Evolutionary conservation across 2,113 vertebrate genomes (phyloP).

Genomic region (Rhizomys pruinosus): DNA sequence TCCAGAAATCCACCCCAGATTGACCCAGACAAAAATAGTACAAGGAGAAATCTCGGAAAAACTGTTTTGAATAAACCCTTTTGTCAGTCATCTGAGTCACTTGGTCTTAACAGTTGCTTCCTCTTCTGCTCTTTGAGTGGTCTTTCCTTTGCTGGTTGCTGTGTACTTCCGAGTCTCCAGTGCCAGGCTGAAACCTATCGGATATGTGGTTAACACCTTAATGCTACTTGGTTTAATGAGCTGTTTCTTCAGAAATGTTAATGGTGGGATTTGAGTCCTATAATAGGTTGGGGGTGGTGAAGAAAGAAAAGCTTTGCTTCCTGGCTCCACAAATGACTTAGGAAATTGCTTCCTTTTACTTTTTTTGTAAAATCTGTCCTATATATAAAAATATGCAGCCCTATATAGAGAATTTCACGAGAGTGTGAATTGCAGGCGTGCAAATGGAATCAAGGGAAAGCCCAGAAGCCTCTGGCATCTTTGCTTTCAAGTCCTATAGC

Average conservation of each 20-base stretch:
- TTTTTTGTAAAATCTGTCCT: slow-evolving; percentile 26
- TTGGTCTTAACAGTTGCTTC: no score
- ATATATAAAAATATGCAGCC: background rate
- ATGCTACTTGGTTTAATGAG: slow-evolving; percentile 55
- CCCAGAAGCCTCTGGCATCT: background rate
- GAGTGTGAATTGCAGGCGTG: background rate
- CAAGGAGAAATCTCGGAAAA: background rate
- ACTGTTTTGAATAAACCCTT: background rate
- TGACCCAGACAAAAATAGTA: background rate
- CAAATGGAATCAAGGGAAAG: slow-evolving; percentile 21
- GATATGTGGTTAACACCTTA: slow-evolving; percentile 58
- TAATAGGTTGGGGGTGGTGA: background rate
- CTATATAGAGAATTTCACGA: slow-evolving; percentile 19
- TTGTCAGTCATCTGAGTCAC: no score
- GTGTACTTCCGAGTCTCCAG: slow-evolving; percentile 27
- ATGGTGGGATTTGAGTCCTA: slow-evolving; percentile 39
- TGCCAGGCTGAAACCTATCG: slow-evolving; percentile 54
- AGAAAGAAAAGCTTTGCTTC: slow-evolving; percentile 31
- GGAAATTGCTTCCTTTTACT: slow-evolving; percentile 47
- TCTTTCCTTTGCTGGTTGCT: slow-evolving; percentile 44
- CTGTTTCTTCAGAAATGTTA: slow-evolving; percentile 75
- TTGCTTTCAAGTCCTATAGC: background rate
- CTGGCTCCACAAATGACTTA: background rate
- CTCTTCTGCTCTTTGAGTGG: background rate
- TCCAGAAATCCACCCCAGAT: background rate